Evolutionary conservation across 1,140 invertebrate species (phyloP), one percentile per base, ranked within the genome.

Genomic region (Cotesia chilonis): DNA sequence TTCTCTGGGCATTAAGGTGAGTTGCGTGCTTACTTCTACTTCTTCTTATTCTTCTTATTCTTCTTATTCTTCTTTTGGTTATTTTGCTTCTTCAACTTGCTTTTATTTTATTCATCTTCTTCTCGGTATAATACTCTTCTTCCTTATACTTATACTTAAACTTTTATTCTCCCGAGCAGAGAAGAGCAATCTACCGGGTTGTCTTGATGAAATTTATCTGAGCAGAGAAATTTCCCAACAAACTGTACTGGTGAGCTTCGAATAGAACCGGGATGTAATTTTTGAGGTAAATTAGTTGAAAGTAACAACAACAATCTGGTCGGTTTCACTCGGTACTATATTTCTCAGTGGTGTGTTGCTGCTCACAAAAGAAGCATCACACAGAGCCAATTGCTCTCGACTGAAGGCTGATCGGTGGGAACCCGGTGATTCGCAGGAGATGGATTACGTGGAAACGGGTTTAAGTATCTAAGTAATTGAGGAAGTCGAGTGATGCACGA

Each of bases 381-480:
- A 47, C 41, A 47, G 41, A 47, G 67, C 66, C 57, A 72, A 68
- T 65, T 71, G 70, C 67, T 59, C 47, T 52, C n/a, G 36, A 63
- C n/a, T 68, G 57, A 55, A 63, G 63, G 41, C 52, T 51, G 71
- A 77, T 79, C 76, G 74, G 76, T 75, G 77, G 73, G 74, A 80
- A 82, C 73, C 72, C 68, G 57, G 69, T 36, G 75, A 79, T 77
- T 73, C 74, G 65, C 68, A 72, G 61, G 59, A 78, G 79, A 79
- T 79, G 75, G 80, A 79, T 80, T 81, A 75, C 79, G 72, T 77
- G 76, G 76, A 81, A 81, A 82, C 78, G 77, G 79, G 79, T 81
- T 80, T 80, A 80, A 81, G 80, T 77, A 79, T 80, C 80, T 80
- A 82, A 82, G 81, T 82, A 81, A 82, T 81, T 77, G 81, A 81